Evolutionary conservation across 1,140 invertebrate genomes (phyloP), one percentile per base, ranked within the genome.

Genomic region (Ectropis grisescens): DNA sequence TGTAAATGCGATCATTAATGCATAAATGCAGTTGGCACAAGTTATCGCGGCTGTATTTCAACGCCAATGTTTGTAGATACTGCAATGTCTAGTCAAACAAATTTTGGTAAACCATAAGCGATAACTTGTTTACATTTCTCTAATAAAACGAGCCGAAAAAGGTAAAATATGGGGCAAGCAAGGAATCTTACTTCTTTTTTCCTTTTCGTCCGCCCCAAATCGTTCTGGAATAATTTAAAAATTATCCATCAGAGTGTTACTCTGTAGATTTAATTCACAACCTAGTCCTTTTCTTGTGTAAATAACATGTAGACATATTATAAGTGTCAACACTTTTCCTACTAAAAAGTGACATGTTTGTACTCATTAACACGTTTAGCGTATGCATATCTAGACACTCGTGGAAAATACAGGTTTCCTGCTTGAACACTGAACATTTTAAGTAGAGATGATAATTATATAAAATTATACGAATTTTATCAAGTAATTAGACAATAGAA

Each of bases 141-240:
- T 75, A 78, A 66, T 52, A 53, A 60, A 76, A 81, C 60, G 72
- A 81, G 76, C 67, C 55, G 58, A 78, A 78, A 74, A 61, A 75
- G 60, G 70, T 75, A 75, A 66, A 78, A 26, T n/a, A n/a, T 79
- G 70, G 76, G 74, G 74, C 74, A 79, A 79, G 68, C 76, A 79
- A 82, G 71, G 81, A 85, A 78, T 91, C 92, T 94, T 94, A 94
- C 92, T 93, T 93, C 92, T 93, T 93, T 93, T 92, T 94, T 93
- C 90, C 93, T 93, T 93, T 93, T 93, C 91, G 92, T 93, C 89
- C 91, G 91, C 91, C 91, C 91, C 91, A 90, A 91, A 90, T 88
- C 89, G 86, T 86, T 89, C 90, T 91, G 90, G 82, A 90, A 91
- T 89, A 66, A 64, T 81, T 79, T 69, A 80, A 82, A 83, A 76